Conservation (phyloP, 2,113 vertebrate species). For the Cricetomys ansorgei region DNA sequence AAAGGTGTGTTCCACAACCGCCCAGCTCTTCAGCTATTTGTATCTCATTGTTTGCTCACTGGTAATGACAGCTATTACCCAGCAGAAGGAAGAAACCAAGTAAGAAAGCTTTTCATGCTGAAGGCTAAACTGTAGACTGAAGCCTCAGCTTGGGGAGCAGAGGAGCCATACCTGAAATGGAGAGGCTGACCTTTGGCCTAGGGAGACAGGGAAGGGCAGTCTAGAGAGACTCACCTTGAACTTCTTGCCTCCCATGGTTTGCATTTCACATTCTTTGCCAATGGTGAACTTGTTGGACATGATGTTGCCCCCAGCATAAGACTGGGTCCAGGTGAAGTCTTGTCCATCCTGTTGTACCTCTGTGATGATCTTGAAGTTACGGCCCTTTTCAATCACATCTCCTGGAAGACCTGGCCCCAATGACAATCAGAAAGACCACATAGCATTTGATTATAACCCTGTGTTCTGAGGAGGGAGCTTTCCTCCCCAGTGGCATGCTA, state of each 20-base stretch:
- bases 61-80: background rate
- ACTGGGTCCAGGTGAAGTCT: conserved; percentile 92
- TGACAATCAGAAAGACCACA: background rate
- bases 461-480: background rate
- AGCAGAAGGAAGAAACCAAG: background rate
- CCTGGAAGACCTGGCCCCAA: conserved; percentile 88
- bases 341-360: conserved; percentile 93
- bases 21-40: background rate
- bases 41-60: background rate
- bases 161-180: background rate
- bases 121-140: background rate
- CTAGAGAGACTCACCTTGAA: conserved; percentile 91
- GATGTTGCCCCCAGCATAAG: conserved; percentile 88
- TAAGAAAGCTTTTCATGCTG: background rate
- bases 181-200: background rate
- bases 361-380: conserved; percentile 91
- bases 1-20: no score
- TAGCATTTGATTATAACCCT: background rate
- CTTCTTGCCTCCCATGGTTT: conserved; percentile 94
- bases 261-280: conserved; percentile 92
- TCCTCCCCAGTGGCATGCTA: background rate
- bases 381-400: conserved; percentile 88
- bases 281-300: conserved; percentile 92
- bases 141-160: background rate
- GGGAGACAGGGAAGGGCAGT: background rate